Base-by-base conservation (phyloP, 2,797 vertebrate genomes). In the Pelobates cultripes region DNA sequence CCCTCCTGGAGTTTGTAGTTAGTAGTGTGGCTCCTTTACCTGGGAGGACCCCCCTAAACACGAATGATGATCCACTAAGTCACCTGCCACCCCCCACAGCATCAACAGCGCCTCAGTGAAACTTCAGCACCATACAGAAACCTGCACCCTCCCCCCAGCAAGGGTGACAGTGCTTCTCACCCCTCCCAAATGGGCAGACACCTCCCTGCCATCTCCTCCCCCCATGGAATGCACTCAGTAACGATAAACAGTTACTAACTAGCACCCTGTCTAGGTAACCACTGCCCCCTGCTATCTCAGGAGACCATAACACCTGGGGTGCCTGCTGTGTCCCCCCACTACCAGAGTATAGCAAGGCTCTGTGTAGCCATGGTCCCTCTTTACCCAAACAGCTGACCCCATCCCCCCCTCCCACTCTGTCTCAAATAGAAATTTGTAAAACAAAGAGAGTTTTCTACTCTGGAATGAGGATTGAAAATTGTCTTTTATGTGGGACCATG, bases 141-240 rank as follows among this genome's bases (percentile, higher is more conserved):
- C 68, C 74, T 66, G 43, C 43, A 17, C 80, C 80, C 60, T 73
- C 75, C 80, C 78, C 80, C 75, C n/a, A 74, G 73, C 64, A 45
- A 13, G 61, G 63, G 61, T 45, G 17, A 61, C 45, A 7, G 42
- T 40, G 72, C 44, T 51, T 55, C 70, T 45, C 47, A 55, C 79
- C 43, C 74, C 80, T 66, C 74, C 79, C 73, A 8, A 40, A 9
- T 45, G 45, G 4, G n/a, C 47, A 55, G 70, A 28, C 43, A 45
- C 40, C 43, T 61, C 67, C 42, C 77, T 64, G 40, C n/a, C 41
- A 7, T 4, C 77, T 4, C 44, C 74, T 42, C 45, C 80, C n/a
- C 28, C 28, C 1, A 28, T 28, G 28, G 28, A 28, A 28, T 28
- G 28, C 28, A 28, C 28, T 28, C 28, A 28, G 28, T 28, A 28